Evolutionary conservation across 2,113 vertebrate genomes (phyloP).

Genomic region (Limanda limanda): DNA sequence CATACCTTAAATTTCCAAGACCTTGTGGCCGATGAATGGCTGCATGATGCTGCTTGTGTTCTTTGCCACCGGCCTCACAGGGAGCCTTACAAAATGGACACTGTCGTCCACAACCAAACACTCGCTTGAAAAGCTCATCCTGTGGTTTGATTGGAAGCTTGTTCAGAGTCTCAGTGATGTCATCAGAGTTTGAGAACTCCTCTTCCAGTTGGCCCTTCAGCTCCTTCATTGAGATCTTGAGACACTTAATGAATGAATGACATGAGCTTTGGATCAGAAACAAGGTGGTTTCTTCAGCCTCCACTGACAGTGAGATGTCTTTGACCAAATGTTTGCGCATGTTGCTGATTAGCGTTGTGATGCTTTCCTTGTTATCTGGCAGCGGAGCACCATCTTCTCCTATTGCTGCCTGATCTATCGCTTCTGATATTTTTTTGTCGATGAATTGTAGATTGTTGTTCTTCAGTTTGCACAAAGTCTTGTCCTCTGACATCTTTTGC

Average conservation of each 20-base stretch:
- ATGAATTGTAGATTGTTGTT: slow-evolving; percentile 13
- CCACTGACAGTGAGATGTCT: not conserved
- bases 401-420: slow-evolving; percentile 4
- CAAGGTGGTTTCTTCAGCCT: not conserved
- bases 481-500: slow-evolving; percentile 8
- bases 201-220: slow-evolving; percentile 20
- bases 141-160: slow-evolving; percentile 64
- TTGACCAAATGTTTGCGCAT: slow-evolving; percentile 37
- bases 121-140: slow-evolving; percentile 61
- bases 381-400: not conserved
- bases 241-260: slow-evolving; percentile 31
- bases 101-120: slow-evolving; percentile 77
- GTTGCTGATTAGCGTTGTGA: slow-evolving; percentile 3
- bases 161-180: slow-evolving; percentile 33
- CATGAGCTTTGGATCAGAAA: not conserved
- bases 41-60: slow-evolving; percentile 61
- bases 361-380: not conserved
- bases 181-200: slow-evolving; percentile 28
- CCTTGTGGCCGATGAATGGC: slow-evolving; percentile 68
- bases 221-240: slow-evolving; percentile 8
- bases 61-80: slow-evolving; percentile 76
- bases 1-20: slow-evolving; percentile 1
- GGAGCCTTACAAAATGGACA: slow-evolving; percentile 81
- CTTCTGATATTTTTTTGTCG: slow-evolving; percentile 12
- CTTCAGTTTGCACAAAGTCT: slow-evolving; percentile 35